A percentile compares a stretch with the other conserved stretches of the same genome.
phyloP scores from a whole-genome alignment of 2,797 vertebrate genomes.

The Eospalax fontanierii region DNA sequence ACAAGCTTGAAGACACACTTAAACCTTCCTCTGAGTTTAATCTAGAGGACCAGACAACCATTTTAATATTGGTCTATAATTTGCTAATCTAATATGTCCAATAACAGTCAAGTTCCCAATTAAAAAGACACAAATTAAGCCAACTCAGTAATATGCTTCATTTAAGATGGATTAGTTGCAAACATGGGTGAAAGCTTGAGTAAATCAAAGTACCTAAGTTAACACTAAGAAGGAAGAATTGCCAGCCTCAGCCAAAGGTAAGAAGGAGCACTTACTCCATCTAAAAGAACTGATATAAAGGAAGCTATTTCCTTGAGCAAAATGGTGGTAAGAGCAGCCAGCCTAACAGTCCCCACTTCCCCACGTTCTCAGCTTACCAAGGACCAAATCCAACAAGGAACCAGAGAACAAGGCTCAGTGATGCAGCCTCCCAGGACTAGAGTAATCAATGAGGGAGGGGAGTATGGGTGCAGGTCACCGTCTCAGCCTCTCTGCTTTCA shows the following conservation, averaged over 20 bases:
- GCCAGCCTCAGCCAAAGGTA: background rate
- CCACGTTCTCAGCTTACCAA: background rate
- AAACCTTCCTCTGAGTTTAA: slow-evolving; percentile 27
- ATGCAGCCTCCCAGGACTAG: background rate
- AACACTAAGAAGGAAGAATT: background rate
- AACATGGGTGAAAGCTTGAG: background rate
- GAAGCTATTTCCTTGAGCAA: background rate
- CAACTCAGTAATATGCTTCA: background rate
- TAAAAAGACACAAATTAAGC: slow-evolving; percentile 15
- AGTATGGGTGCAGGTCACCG: no score
- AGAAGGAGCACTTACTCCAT: background rate
- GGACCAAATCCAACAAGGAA: background rate
- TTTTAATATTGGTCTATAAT: background rate
- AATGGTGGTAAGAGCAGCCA: background rate
- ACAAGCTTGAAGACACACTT: background rate
- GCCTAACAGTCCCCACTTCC: background rate
- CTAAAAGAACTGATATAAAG: background rate
- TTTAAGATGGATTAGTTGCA: slow-evolving; percentile 30
- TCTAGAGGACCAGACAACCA: background rate
- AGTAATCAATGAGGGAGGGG: background rate
- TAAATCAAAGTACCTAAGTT: background rate
- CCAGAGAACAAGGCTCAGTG: background rate
- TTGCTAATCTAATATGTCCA: background rate
- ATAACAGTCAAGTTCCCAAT: background rate
- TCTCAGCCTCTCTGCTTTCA: background rate